Evolutionary conservation across 2,797 vertebrate genomes (phyloP).

Genomic region (Ciconia nigra): DNA sequence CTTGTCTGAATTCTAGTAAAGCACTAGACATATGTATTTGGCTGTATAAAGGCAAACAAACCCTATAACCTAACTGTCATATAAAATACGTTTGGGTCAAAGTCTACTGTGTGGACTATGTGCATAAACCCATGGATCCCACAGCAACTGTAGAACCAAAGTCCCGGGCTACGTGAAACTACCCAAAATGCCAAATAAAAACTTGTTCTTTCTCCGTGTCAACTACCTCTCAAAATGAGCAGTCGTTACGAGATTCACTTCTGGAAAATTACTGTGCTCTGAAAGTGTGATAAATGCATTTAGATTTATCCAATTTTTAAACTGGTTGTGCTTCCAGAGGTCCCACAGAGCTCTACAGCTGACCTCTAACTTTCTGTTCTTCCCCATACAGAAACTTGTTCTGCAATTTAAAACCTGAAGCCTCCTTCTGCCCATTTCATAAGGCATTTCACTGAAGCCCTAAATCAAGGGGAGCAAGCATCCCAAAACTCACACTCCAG

Average conservation of each 20-base stretch:
- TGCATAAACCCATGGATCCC: not conserved
- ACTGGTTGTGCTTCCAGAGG: not conserved
- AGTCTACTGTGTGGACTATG: not conserved
- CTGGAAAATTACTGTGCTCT: not conserved
- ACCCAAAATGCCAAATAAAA: not conserved
- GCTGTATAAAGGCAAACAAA: not conserved
- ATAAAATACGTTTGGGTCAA: not conserved
- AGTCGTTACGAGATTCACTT: not conserved
- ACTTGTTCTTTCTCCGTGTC: not conserved
- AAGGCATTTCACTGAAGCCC: not conserved
- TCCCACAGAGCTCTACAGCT: not conserved
- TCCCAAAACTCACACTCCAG: not conserved
- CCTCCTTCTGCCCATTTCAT: not conserved
- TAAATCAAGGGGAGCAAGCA: not conserved
- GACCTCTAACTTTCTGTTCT: not conserved
- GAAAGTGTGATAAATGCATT: not conserved
- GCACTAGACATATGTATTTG: not conserved
- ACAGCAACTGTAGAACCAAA: not conserved
- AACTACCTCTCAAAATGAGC: not conserved
- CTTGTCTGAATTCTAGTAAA: not conserved
- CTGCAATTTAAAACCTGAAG: not conserved
- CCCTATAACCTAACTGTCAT: not conserved
- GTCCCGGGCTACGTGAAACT: fast-evolving
- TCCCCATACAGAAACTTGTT: not conserved
- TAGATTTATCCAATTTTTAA: not conserved